phyloP scores from a whole-genome alignment of 2,797 vertebrate species.

The Tamandua tetradactyla region DNA sequence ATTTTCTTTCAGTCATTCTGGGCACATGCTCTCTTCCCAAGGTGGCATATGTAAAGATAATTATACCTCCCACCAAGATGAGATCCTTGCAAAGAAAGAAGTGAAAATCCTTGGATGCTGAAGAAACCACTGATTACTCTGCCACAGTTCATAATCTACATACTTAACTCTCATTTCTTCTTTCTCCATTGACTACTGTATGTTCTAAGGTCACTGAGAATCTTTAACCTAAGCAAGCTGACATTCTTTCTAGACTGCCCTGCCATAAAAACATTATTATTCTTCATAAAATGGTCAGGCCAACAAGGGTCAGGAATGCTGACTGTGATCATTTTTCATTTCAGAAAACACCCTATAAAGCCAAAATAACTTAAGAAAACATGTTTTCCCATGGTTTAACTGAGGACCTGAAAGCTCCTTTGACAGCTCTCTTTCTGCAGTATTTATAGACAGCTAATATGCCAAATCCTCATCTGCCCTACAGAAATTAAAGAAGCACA shows the following conservation, averaged over 20 bases:
- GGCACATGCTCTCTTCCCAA: constrained; percentile 53
- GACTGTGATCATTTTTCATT: constrained; percentile 52
- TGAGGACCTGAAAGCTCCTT: background rate
- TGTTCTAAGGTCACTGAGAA: background rate
- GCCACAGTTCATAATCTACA: background rate
- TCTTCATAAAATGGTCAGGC: constrained; percentile 1
- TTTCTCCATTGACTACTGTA: background rate
- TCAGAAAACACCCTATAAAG: background rate
- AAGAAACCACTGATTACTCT: background rate
- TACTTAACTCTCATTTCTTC: background rate
- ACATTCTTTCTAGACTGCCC: constrained; percentile 18
- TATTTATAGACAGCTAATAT: background rate
- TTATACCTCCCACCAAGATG: constrained; percentile 16
- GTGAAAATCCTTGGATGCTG: background rate
- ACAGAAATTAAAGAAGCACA: background rate
- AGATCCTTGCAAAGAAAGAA: constrained; percentile 63
- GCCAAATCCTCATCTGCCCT: background rate
- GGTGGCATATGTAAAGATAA: constrained; percentile 11
- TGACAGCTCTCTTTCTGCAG: background rate
- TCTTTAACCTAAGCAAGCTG: background rate
- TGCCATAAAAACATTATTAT: background rate
- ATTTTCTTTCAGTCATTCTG: constrained; percentile 51
- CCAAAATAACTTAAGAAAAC: constrained; percentile 45
- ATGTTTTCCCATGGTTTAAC: background rate
- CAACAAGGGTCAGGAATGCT: constrained; percentile 43